phyloP scores from a whole-genome alignment of 2,113 vertebrate species.

The Apteryx mantelli region DNA sequence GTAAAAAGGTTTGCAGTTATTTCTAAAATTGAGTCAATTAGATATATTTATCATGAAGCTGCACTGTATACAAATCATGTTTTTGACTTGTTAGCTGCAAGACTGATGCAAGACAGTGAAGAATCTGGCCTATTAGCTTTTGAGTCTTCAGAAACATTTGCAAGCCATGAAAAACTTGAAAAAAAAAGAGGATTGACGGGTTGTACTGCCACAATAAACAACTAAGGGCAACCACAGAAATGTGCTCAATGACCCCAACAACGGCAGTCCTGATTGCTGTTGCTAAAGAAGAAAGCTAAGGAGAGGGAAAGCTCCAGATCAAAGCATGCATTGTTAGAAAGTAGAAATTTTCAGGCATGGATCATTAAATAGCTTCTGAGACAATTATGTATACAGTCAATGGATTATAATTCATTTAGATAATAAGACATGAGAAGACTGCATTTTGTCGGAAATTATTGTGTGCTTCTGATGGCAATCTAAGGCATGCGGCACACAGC shows the following conservation, averaged over 20 bases:
- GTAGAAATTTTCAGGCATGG: not conserved
- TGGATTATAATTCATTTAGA: not conserved
- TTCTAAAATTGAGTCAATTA: not conserved
- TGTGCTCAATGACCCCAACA: not conserved
- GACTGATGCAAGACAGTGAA: not conserved
- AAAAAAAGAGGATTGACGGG: not conserved
- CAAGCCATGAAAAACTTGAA: not conserved
- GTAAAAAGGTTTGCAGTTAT: not conserved
- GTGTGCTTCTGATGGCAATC: not conserved
- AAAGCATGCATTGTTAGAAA: not conserved
- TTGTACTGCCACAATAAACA: not conserved
- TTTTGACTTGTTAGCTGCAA: not conserved
- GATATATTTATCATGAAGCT: not conserved
- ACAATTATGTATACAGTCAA: not conserved
- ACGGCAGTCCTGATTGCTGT: not conserved
- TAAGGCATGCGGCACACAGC: not conserved
- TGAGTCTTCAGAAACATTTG: not conserved
- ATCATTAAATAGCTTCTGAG: not conserved
- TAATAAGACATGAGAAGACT: not conserved
- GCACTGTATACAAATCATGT: not conserved
- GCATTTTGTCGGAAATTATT: not conserved
- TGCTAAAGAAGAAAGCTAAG: not conserved
- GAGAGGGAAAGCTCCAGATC: not conserved
- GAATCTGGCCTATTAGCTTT: not conserved
- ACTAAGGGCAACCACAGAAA: not conserved